Evolutionary conservation across 2,888 invertebrate genomes (phyloP).

Genomic region (Endotricha flammealis): DNA sequence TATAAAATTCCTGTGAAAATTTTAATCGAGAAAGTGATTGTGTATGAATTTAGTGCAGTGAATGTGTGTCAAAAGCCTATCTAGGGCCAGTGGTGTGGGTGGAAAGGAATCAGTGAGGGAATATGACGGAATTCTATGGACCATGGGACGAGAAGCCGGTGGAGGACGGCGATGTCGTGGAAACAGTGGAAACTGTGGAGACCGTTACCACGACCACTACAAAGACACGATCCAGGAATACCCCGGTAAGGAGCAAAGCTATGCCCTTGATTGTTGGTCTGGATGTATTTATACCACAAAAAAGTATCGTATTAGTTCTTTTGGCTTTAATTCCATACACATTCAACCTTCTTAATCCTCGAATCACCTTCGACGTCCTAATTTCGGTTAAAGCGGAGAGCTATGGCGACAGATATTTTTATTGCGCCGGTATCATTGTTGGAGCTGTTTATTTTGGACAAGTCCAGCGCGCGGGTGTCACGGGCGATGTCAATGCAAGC

Average conservation of each 20-base stretch:
- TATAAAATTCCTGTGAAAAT: constrained; percentile 24
- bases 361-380: constrained; percentile 24
- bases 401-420: constrained; percentile 44
- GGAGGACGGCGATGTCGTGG: constrained; percentile 41
- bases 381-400: constrained; percentile 29
- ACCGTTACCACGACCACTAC: constrained; percentile 64
- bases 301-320: constrained; percentile 36
- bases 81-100: constrained; percentile 54
- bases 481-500: constrained; percentile 60
- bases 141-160: constrained; percentile 52
- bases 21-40: constrained; percentile 29
- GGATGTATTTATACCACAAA: constrained; percentile 39
- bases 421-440: constrained; percentile 55
- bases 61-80: constrained; percentile 53
- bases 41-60: constrained; percentile 47
- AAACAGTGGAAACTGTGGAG: constrained; percentile 56
- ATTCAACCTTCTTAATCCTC: constrained; percentile 15
- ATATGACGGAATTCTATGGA: constrained; percentile 72
- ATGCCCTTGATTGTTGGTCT: constrained; percentile 45
- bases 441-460: constrained; percentile 61
- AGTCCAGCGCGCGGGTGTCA: constrained; percentile 50
- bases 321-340: constrained; percentile 18
- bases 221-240: constrained; percentile 31
- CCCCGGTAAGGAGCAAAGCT: constrained; percentile 47
- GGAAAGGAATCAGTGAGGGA: constrained; percentile 32